A percentile compares a stretch with the other conserved stretches of the same genome.
phyloP scores from a whole-genome alignment of 2,113 vertebrate species.

The Crotalus tigris region DNA sequence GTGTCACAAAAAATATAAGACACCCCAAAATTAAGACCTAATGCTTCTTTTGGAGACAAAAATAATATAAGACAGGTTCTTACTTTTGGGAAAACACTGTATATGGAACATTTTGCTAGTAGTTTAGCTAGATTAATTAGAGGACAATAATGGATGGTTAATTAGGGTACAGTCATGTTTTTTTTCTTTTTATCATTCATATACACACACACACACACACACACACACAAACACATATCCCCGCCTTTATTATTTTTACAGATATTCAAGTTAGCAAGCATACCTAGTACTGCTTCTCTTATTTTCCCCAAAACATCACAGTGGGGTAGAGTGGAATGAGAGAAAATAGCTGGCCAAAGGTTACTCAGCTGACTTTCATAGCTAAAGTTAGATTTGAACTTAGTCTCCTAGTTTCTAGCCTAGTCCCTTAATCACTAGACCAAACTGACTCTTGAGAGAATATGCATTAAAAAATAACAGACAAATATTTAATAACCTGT shows the following conservation, averaged over 20 bases:
- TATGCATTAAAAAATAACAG: slow-evolving; percentile 14
- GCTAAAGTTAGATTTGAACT: neutral
- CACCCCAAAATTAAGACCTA: no score
- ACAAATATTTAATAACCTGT: neutral
- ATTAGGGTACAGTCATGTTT: neutral
- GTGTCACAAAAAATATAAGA: no score
- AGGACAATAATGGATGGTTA: neutral
- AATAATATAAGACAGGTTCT: no score
- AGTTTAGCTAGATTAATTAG: neutral
- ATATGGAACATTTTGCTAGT: neutral
- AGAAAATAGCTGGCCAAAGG: neutral
- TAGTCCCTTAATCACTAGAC: neutral
- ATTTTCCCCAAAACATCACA: neutral
- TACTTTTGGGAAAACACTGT: no score
- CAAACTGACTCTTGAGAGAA: neutral
- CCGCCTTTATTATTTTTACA: neutral
- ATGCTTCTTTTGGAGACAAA: no score
- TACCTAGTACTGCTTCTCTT: neutral
- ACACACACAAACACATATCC: no score
- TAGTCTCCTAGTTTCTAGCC: neutral
- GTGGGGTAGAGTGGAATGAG: neutral
- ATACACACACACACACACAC: no score
- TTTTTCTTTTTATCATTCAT: slow-evolving; percentile 15
- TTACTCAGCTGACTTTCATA: neutral
- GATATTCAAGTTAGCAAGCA: neutral